Conservation (phyloP, 2,113 vertebrate species). For the Indicator indicator region DNA sequence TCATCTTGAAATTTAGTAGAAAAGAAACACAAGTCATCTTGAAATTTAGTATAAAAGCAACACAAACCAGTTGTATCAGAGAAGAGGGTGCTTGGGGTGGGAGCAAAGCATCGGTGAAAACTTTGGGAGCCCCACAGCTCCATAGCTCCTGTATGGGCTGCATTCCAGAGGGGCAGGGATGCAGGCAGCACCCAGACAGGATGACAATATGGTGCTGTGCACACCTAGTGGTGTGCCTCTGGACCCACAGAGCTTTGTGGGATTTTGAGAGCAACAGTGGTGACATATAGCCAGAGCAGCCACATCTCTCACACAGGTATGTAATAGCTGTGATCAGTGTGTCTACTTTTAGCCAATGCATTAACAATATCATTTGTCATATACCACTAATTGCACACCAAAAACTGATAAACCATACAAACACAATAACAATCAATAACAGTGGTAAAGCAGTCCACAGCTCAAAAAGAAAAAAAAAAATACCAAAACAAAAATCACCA, state of each 20-base stretch:
- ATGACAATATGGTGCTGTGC: rapidly evolving
- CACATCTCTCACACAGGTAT: rapidly evolving
- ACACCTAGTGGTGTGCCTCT: neutral
- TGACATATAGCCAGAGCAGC: neutral
- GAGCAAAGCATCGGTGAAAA: neutral
- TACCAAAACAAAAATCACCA: too few species aligned
- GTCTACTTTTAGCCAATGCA: neutral
- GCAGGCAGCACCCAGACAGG: neutral
- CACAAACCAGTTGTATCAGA: neutral
- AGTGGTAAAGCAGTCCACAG: too few species aligned
- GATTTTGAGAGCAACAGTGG: neutral
- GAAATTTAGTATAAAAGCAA: neutral
- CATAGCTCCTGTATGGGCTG: neutral
- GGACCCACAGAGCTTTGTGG: rapidly evolving
- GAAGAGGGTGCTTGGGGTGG: neutral
- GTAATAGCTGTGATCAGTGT: rapidly evolving
- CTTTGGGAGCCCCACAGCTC: rapidly evolving
- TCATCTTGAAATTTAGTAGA: neutral
- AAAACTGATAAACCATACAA: too few species aligned
- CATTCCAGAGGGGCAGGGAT: rapidly evolving
- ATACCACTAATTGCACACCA: too few species aligned
- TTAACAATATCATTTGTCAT: too few species aligned
- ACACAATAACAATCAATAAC: too few species aligned
- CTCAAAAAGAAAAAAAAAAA: too few species aligned
- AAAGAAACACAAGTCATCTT: rapidly evolving